Conservation (phyloP, 2,113 vertebrate species). For the Clarias macrocephalus region DNA sequence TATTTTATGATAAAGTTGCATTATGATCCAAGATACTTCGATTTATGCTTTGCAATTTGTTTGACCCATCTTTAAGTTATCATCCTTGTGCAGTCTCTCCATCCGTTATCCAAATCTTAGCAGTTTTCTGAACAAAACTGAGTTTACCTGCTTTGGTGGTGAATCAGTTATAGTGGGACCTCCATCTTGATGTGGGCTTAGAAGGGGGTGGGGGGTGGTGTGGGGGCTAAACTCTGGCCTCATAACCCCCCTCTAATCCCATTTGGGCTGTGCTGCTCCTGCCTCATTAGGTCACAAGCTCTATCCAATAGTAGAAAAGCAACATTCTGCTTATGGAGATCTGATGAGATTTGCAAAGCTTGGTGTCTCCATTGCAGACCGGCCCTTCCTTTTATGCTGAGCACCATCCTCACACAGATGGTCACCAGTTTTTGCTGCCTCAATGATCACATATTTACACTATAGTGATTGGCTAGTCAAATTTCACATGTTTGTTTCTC, state of each 20-base stretch:
- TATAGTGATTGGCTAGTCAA: neutral
- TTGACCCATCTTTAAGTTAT: conserved; percentile 17
- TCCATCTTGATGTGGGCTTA: conserved; percentile 16
- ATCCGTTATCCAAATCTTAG: neutral
- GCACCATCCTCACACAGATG: conserved; percentile 13
- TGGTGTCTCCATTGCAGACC: conserved; percentile 19
- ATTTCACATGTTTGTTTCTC: neutral
- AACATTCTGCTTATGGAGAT: conserved; percentile 46
- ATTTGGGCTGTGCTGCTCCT: conserved; percentile 43
- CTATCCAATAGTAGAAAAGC: conserved; percentile 50
- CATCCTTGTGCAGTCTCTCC: neutral
- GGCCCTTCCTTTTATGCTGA: conserved; percentile 38
- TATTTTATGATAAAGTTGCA: neutral
- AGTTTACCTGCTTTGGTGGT: conserved; percentile 14
- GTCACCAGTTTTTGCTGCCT: neutral
- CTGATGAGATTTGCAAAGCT: conserved; percentile 42
- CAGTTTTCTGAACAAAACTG: neutral
- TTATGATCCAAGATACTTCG: neutral
- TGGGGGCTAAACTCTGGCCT: conserved; percentile 39
- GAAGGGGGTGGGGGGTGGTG: too few relatives aligned
- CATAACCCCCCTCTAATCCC: conserved; percentile 58
- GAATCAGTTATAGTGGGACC: neutral
- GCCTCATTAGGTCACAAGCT: conserved; percentile 58
- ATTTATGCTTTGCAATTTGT: conserved; percentile 10
- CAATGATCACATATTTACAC: neutral